Base-by-base conservation (phyloP, 1,140 invertebrate species). In the Neodiprion fabricii region DNA sequence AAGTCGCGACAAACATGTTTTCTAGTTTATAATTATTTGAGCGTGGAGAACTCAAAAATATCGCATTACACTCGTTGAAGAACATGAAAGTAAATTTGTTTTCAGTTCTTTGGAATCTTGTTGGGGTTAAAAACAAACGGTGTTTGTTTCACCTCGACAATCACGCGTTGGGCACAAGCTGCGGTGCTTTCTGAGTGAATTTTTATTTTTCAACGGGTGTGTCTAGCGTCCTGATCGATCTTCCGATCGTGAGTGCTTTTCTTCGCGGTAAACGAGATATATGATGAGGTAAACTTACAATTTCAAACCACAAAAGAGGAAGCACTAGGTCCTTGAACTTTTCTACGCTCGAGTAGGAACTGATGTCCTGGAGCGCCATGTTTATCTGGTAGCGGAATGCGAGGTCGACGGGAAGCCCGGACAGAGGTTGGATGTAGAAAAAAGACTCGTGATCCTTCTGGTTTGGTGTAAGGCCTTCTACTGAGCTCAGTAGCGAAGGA, bases 361-460 rank as follows among this genome's bases (percentile, higher is more conserved):
- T 88, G 5, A 96, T 87, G 82, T 94, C 91, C 50, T 91, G 91
- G 0, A 95, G 84, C 1, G 92, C 93, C 93, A 96, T 94, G 82
- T 96, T 96, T 79, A 96, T 96, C 88, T 96, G 95, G 76, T 95
- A 93, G 75, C 94, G 92, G 9, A 92, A 92, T 49, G 92, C 92
- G 1, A 96, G 82, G 67, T 94, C 91, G 1, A 95, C 83, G 0
- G 95, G 94, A 47, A 95, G 84, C 21, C 95, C 95, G n/a, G 94
- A 93, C 79, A 91, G 87, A 72, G 94, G 94, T 84, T 96, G 92
- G 66, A 95, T 88, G 72, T 92, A 91, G 66, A 95, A 89, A 73
- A 89, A 90, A 2, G 94, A 94, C 78, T 93, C 91, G 85, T 97
- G 96, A 71, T 91, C 81, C 40, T 92, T 87, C 70, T 89, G 84